phyloP scores from a whole-genome alignment of 2,113 vertebrate species.

The Danionella cerebrum region DNA sequence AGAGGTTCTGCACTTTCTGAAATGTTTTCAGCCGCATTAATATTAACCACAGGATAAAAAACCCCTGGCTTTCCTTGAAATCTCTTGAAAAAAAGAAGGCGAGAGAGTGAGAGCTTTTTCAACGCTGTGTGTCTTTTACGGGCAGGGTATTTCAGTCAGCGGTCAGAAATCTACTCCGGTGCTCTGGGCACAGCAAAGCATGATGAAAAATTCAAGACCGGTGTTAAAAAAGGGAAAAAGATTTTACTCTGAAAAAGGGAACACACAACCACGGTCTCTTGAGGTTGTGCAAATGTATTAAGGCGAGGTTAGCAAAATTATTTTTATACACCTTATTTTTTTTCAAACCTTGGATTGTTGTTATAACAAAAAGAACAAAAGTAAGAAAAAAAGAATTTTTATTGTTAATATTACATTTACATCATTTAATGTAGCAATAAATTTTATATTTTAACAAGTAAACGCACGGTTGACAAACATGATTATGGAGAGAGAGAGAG shows the following conservation, averaged over 20 bases:
- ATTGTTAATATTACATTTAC: too few species aligned
- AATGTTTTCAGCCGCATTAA: not conserved
- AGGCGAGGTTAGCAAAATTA: too few species aligned
- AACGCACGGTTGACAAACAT: too few species aligned
- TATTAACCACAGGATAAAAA: conserved; percentile 6
- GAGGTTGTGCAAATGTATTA: not conserved
- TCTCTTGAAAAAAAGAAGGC: not conserved
- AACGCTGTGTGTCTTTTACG: not conserved
- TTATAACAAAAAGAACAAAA: too few species aligned
- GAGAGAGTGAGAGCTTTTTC: conserved; percentile 23
- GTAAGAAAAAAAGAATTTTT: too few species aligned
- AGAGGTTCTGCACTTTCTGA: not conserved
- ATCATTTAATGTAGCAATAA: too few species aligned
- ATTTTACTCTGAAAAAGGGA: not conserved
- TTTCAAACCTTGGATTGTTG: too few species aligned
- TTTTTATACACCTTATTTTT: too few species aligned
- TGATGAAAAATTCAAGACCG: conserved; percentile 8
- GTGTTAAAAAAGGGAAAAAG: not conserved
- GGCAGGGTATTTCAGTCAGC: not conserved
- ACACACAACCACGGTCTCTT: not conserved
- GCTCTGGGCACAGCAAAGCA: not conserved
- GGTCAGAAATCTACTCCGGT: not conserved
- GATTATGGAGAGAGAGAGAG: too few species aligned
- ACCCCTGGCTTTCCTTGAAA: not conserved
- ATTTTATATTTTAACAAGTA: too few species aligned